Evolutionary conservation across 1,140 invertebrate species (phyloP).

Genomic region (Aculops lycopersici): DNA sequence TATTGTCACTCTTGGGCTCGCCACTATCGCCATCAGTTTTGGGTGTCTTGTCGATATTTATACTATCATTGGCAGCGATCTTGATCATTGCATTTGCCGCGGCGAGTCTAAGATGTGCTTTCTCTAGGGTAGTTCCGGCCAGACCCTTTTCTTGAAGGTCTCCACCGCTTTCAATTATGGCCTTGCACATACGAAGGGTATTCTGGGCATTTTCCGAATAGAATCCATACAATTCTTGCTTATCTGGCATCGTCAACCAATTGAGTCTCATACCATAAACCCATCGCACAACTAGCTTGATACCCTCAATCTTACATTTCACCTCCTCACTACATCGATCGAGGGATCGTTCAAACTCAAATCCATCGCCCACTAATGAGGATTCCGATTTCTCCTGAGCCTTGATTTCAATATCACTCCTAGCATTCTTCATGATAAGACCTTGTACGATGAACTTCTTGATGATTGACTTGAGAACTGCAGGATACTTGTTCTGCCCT

Average conservation of each 20-base stretch:
- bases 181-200: constrained; percentile 62
- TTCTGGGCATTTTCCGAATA: constrained; percentile 9
- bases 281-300: constrained; percentile 88
- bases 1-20: constrained; percentile 1
- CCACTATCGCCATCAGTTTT: constrained; percentile 1
- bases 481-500: constrained; percentile 49
- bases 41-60: constrained; percentile 2
- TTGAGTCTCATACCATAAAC: constrained; percentile 42
- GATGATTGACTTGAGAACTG: constrained; percentile 59
- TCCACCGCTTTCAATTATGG: constrained; percentile 57
- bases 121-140: constrained; percentile 27
- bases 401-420: constrained; percentile 6
- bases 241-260: constrained; percentile 1
- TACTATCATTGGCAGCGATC: constrained; percentile 8
- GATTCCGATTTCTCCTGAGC: constrained; percentile 7
- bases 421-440: constrained; percentile 44
- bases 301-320: constrained; percentile 60
- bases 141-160: constrained; percentile 30
- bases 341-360: constrained; percentile 19
- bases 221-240: constrained; percentile 1
- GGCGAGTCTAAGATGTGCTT: constrained; percentile 56
- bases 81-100: constrained; percentile 82
- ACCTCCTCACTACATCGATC: constrained; percentile 62
- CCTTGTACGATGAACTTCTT: constrained; percentile 82
- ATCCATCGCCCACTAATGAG: constrained; percentile 3